Base-by-base conservation (phyloP, 2,797 vertebrate genomes). In the Lepus townsendii region DNA sequence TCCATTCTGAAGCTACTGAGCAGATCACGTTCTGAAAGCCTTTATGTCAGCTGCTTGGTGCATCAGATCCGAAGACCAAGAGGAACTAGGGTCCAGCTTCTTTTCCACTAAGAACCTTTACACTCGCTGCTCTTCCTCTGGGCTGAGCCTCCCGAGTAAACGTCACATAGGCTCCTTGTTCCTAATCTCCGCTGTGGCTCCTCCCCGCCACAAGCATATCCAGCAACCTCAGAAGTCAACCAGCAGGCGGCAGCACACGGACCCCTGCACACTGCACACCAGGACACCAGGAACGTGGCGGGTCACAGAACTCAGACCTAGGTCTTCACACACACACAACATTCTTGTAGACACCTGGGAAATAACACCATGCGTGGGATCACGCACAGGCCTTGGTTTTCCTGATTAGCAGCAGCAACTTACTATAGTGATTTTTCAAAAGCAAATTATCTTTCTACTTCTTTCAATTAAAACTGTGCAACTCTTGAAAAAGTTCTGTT, bases 31-130 rank as follows among this genome's bases (percentile, higher is more conserved):
- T 92, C 76, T 94, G 52, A 93, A 94, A 92, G 35, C 72, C 62
- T 88, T 88, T 96, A 72, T n/a, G 57, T 80, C 93, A 91, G 82
- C 71, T 94, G 68, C 89, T 86, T 91, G 96, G 93, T 87, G 91
- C 89, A 87, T 91, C 91, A 95, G 80, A 88, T 90, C 77, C 93
- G 95, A 92, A 95, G 88, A 68, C 79, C 76, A 90, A 91, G 79
- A 96, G 97, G 87, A 95, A 91, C 76, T 83, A 96, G 88, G 89
- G 94, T 84, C 91, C 93, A 91, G 65, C 83, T 88, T 87, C 95
- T 94, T 95, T 94, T 78, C 88, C 93, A 93, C 95, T 97, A 94
- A 91, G 88, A 86, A 24, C 75, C 32, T 84, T 84, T 75, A 83
- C 85, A 86, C 69, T 96, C 88, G 90, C 75, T 94, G 85, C 88